phyloP scores from a whole-genome alignment of 2,113 vertebrate genomes.

The Calyptommatus sinebrachiatus region DNA sequence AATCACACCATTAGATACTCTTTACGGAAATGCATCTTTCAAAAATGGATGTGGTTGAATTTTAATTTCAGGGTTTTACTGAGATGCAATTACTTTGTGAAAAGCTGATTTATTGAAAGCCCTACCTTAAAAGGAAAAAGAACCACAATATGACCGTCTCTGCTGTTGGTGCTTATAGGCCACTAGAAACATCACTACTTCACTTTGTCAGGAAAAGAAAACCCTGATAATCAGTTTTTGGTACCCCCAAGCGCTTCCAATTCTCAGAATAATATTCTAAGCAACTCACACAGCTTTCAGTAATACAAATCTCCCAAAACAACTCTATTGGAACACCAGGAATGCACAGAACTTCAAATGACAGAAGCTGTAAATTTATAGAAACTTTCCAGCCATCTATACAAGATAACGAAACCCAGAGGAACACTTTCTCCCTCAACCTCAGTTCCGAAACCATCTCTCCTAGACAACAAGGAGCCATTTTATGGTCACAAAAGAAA shows the following conservation, averaged over 20 bases:
- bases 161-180: slow-evolving; percentile 49
- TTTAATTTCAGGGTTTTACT: slow-evolving; percentile 55
- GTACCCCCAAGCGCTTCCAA: slow-evolving; percentile 64
- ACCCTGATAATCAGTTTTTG: slow-evolving; percentile 79
- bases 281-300: slow-evolving; percentile 63
- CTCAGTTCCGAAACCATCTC: background rate
- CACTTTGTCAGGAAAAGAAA: slow-evolving; percentile 78
- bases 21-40: slow-evolving; percentile 12
- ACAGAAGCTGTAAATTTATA: slow-evolving; percentile 60
- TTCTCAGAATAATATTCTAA: slow-evolving; percentile 76
- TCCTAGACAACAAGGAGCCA: slow-evolving; percentile 28
- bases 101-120: slow-evolving; percentile 47
- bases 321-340: slow-evolving; percentile 54
- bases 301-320: slow-evolving; percentile 35
- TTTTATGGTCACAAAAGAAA: slow-evolving; percentile 33
- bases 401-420: slow-evolving; percentile 50
- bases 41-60: slow-evolving; percentile 27
- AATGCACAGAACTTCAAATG: slow-evolving; percentile 48
- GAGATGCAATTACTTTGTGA: slow-evolving; percentile 56
- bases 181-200: slow-evolving; percentile 64
- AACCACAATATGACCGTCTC: slow-evolving; percentile 51
- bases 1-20: slow-evolving; percentile 31
- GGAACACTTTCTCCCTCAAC: slow-evolving; percentile 33
- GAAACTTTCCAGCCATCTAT: slow-evolving; percentile 50
- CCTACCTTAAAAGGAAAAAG: slow-evolving; percentile 52